Percentiles rank a stretch among this genome's conserved stretches.
Conservation (phyloP, 2,113 vertebrate genomes). For the Bungarus multicinctus region DNA sequence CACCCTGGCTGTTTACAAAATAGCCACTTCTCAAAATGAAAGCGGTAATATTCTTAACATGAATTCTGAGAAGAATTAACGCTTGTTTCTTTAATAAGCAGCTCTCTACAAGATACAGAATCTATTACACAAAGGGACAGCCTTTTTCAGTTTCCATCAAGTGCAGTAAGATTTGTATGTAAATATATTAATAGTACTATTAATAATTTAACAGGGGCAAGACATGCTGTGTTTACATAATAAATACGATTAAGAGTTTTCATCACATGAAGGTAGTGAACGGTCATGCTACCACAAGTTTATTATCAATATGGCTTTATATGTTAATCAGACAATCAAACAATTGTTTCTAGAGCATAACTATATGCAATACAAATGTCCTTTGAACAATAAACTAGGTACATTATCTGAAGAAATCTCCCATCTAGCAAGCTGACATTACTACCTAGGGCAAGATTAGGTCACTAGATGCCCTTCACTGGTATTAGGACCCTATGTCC, state of each 20-base stretch:
- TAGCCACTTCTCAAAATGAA: slow-evolving; percentile 53
- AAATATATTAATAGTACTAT: slow-evolving; percentile 72
- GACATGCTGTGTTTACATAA: slow-evolving; percentile 73
- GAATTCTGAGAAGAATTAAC: slow-evolving; percentile 58
- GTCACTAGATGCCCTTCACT: background rate
- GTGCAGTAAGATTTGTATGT: slow-evolving; percentile 72
- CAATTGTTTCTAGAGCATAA: slow-evolving; percentile 27
- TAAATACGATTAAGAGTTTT: slow-evolving; percentile 75
- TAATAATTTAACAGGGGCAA: slow-evolving; percentile 73
- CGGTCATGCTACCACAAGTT: slow-evolving; percentile 63
- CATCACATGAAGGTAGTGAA: slow-evolving; percentile 68
- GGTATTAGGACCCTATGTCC: background rate
- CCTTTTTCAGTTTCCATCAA: slow-evolving; percentile 64
- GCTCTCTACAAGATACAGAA: slow-evolving; percentile 50
- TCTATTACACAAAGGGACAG: slow-evolving; percentile 56
- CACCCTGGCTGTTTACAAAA: slow-evolving; percentile 40
- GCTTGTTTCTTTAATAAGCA: slow-evolving; percentile 61
- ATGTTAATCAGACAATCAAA: slow-evolving; percentile 62
- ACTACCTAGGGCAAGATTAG: background rate
- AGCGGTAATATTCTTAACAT: slow-evolving; percentile 57
- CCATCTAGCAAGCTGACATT: background rate
- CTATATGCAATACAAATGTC: slow-evolving; percentile 11
- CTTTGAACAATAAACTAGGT: background rate
- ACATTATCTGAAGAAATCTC: background rate
- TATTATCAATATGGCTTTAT: slow-evolving; percentile 66